phyloP scores from a whole-genome alignment of 2,113 vertebrate species.

The Crocuta crocuta region DNA sequence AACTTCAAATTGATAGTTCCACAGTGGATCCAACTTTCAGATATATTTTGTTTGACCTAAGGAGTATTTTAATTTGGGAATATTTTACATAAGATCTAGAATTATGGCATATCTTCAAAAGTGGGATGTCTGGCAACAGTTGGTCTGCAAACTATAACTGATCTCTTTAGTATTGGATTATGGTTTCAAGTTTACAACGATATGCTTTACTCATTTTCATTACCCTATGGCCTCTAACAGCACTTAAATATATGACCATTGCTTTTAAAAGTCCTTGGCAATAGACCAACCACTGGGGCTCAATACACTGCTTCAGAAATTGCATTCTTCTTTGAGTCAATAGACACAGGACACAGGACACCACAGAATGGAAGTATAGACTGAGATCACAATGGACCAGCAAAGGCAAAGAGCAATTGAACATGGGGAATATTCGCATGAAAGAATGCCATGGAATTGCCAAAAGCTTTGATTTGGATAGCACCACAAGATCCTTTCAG shows the following conservation, averaged over 20 bases:
- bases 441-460: not conserved
- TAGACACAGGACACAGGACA: not conserved
- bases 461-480: not conserved
- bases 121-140: not conserved
- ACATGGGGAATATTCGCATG: not conserved
- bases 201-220: not conserved
- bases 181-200: not conserved
- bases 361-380: not conserved
- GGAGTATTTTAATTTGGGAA: not conserved
- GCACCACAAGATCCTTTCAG: not conserved
- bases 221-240: not conserved
- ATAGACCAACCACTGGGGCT: not conserved
- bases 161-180: not conserved
- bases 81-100: not conserved
- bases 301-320: not conserved
- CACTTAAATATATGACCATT: not conserved
- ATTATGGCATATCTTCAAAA: not conserved
- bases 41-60: not conserved
- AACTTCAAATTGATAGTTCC: not conserved
- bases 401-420: not conserved
- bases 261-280: not conserved
- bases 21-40: not conserved
- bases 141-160: not conserved
- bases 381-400: not conserved
- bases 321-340: not conserved